These are phyloP conservation scores for Gorsachius goisagi DNA, from an alignment of 2,113 vertebrate genomes.

Conservation along the genomic window DNA sequence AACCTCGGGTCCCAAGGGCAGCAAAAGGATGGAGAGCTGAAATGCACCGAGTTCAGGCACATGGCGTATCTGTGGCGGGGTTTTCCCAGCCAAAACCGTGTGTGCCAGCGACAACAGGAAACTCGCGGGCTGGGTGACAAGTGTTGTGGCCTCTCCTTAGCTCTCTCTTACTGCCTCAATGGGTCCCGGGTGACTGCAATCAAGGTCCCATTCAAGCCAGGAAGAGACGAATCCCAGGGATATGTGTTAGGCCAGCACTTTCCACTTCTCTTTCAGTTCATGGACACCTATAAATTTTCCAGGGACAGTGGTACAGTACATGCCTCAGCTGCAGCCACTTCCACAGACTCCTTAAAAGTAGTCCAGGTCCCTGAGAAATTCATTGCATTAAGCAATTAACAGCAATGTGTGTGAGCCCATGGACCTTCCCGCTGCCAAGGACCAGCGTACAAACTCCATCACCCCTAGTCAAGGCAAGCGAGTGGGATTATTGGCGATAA, in stretches of 20 bases:
- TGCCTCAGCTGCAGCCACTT: not conserved
- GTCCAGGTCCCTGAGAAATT: not conserved
- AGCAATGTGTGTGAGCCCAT: not conserved
- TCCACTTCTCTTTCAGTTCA: slow-evolving; percentile 21
- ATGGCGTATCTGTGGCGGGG: not conserved
- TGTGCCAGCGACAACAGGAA: not conserved
- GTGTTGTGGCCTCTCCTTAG: not conserved
- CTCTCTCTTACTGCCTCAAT: not conserved
- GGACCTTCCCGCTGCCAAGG: not conserved
- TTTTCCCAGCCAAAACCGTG: not conserved
- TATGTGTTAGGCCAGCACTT: not conserved
- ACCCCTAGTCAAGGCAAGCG: not conserved
- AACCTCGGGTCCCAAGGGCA: fast-evolving
- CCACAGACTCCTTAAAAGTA: not conserved
- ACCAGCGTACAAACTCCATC: not conserved
- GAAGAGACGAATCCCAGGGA: not conserved
- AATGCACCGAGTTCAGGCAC: not conserved
- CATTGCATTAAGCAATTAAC: not conserved
- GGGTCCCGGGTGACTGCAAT: not conserved
- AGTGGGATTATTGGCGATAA: not conserved
- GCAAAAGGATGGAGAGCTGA: not conserved
- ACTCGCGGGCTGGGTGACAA: not conserved
- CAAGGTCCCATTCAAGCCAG: not conserved
- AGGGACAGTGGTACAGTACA: slow-evolving; percentile 1
- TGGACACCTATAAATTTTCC: slow-evolving; percentile 21